These are phyloP conservation scores for Torymus tubicola DNA, from an alignment of 2,888 invertebrate species.

Conservation along the genomic window DNA sequence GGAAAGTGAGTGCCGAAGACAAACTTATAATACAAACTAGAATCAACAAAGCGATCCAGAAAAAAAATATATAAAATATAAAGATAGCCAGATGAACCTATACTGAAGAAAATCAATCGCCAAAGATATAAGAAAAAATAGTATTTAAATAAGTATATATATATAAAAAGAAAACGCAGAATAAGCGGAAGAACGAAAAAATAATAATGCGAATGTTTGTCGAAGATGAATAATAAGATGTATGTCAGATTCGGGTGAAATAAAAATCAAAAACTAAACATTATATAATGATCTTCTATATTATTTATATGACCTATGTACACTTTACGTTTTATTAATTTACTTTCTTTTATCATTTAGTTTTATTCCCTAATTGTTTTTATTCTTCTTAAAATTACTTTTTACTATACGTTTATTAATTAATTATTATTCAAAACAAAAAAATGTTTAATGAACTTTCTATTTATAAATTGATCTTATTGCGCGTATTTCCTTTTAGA, in stretches of 20 bases:
- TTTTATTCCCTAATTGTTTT: no score
- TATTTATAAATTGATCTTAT: no score
- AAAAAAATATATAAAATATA: conserved; percentile 12
- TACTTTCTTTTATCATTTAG: no score
- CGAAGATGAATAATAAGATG: conserved; percentile 5
- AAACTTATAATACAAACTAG: conserved; percentile 11
- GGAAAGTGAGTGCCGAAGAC: conserved; percentile 28
- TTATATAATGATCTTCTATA: no score
- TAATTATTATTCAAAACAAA: no score
- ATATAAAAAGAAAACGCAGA: background rate
- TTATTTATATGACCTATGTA: no score
- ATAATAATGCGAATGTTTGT: background rate
- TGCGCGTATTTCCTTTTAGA: no score
- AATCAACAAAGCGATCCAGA: conserved; percentile 29
- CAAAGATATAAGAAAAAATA: background rate
- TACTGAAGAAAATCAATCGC: background rate
- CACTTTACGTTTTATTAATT: no score
- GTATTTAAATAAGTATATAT: conserved; percentile 1
- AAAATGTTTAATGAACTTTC: no score
- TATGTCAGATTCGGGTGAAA: background rate
- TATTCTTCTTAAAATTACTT: no score
- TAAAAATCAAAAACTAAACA: conserved; percentile 28
- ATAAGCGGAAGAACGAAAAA: background rate
- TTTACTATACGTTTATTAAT: no score
- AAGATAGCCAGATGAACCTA: conserved; percentile 17